Evolutionary conservation across 2,888 invertebrate genomes (phyloP).

Genomic region (Baccha elongata): DNA sequence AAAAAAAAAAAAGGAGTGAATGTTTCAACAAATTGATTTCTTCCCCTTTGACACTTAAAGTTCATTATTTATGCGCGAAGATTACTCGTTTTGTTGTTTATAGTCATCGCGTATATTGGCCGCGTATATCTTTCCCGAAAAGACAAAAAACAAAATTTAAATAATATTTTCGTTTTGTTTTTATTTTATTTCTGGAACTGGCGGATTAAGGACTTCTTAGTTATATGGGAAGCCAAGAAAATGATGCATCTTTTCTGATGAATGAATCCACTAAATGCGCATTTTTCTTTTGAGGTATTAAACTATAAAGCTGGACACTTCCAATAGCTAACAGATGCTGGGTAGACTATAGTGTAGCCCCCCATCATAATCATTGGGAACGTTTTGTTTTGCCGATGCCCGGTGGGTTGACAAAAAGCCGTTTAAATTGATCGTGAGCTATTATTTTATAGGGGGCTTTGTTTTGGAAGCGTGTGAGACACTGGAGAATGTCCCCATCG

Average conservation of each 20-base stretch:
- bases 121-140: slow-evolving; percentile 28
- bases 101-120: slow-evolving; percentile 31
- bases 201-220: slow-evolving; percentile 53
- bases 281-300: slow-evolving; percentile 49
- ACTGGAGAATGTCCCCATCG: not conserved
- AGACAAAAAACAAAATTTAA: slow-evolving; percentile 61
- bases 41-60: slow-evolving; percentile 72
- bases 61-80: slow-evolving; percentile 70
- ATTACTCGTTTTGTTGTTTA: slow-evolving; percentile 63
- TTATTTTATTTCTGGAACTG: slow-evolving; percentile 53
- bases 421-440: slow-evolving; percentile 73
- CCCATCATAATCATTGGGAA: slow-evolving; percentile 4
- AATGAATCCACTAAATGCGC: slow-evolving; percentile 14
- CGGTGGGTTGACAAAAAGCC: slow-evolving; percentile 61
- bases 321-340: slow-evolving; percentile 39
- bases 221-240: slow-evolving; percentile 26
- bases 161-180: slow-evolving; percentile 30
- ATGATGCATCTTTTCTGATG: slow-evolving; percentile 36
- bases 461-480: slow-evolving; percentile 29
- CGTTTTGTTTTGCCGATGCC: slow-evolving; percentile 17
- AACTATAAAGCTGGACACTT: slow-evolving; percentile 47
- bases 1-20: too few species aligned
- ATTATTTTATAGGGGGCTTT: slow-evolving; percentile 58
- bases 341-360: slow-evolving; percentile 1
- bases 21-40: slow-evolving; percentile 70